Evolutionary conservation across 2,113 vertebrate species (phyloP), one percentile per base, ranked within the genome.

Genomic region (Tylochromis polylepis): DNA sequence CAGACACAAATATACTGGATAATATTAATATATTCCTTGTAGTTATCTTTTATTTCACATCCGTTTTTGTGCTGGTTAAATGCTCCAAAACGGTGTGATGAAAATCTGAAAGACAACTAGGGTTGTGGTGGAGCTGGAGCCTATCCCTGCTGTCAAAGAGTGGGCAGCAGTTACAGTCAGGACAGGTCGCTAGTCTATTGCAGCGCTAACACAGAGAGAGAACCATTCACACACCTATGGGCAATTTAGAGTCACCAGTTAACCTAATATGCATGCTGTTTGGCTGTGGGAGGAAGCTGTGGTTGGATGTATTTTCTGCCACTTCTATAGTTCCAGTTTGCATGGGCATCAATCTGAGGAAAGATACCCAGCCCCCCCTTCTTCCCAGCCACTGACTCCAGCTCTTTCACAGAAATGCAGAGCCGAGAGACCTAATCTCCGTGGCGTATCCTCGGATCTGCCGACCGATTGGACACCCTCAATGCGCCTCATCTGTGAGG

Each of bases 141-240:
- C 36, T 43, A 70, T 70, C 65, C 65, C 12, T 41, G 65, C 12
- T 70, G 36, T 70, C 36, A 24, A 41, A 22, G 12, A 24, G n/a
- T 67, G 12, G 0, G 0, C 36, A 67, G 5, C 36, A 67, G 36
- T 38, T 49, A 72, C 15, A 49, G 24, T 29, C 41, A 29, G 41
- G 3, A 0, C 41, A n/a, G n/a, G n/a, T n/a, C n/a, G n/a, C n/a
- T n/a, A n/a, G n/a, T n/a, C n/a, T n/a, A n/a, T n/a, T n/a, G n/a
- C n/a, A 29, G 67, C 5, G 5, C 67, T 72, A 49, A 20, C 67
- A 46, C 67, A 20, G 67, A 75, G 24, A 20, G 67, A 49, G 41
- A 75, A 49, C 41, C 24, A 29, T 49, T 65, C 60, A 10, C 18
- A 49, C 70, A 75, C 70, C 9, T 49, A 18, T 27, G 41, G 67